Percentiles rank a stretch among this genome's conserved stretches.
Evolutionary conservation across 2,797 vertebrate genomes (phyloP).

Genomic region (Bradypodion ventrale): DNA sequence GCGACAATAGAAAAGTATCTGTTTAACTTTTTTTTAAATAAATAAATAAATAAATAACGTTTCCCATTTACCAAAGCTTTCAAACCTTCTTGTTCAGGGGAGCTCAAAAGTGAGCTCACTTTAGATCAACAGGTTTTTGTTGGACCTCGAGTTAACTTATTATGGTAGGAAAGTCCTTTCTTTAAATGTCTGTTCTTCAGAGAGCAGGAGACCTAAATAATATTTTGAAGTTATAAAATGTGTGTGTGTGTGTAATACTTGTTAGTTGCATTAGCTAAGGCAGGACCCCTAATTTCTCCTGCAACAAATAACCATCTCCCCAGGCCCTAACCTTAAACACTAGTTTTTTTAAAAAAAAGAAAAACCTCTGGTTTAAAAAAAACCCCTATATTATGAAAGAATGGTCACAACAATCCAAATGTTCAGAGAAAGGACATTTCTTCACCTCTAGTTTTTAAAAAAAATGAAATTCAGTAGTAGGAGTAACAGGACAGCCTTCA

Average conservation of each 20-base stretch:
- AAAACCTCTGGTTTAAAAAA: not conserved
- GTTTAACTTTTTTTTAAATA: no score
- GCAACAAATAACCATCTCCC: no score
- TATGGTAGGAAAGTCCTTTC: not conserved
- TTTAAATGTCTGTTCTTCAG: not conserved
- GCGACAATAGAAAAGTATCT: not conserved
- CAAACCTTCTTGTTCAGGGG: not conserved
- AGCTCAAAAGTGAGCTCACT: not conserved
- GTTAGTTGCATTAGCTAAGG: not conserved
- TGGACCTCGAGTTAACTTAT: not conserved
- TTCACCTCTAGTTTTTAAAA: not conserved
- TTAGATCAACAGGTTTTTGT: slow-evolving; percentile 13
- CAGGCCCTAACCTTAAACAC: no score
- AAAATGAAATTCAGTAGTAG: not conserved
- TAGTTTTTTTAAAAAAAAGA: no score
- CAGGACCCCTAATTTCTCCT: not conserved
- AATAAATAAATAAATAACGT: no score
- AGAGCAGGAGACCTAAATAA: not conserved
- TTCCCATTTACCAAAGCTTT: not conserved
- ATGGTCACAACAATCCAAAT: not conserved
- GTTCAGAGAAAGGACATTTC: not conserved
- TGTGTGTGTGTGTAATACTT: not conserved
- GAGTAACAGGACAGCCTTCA: not conserved
- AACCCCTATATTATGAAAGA: slow-evolving; percentile 6
- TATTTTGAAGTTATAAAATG: not conserved